A percentile compares a stretch with the other conserved stretches of the same genome.
These are phyloP conservation scores for Falcaria lacertinaria DNA, from an alignment of 2,888 invertebrate species.

Conservation along the genomic window DNA sequence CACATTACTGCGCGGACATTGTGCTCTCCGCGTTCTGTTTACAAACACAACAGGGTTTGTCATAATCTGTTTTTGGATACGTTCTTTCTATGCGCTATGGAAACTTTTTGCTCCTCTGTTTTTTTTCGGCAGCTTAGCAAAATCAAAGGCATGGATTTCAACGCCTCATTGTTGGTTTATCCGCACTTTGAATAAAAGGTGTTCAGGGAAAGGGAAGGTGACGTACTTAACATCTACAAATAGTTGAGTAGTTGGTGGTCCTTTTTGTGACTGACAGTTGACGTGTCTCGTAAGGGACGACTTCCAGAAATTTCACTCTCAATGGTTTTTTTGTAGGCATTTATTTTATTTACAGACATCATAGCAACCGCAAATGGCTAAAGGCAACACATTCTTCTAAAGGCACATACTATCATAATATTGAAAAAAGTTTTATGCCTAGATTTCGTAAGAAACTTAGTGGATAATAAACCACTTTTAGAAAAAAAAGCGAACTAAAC, in stretches of 20 bases:
- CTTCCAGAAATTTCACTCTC: conserved; percentile 58
- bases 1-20: conserved; percentile 65
- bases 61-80: conserved; percentile 75
- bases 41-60: conserved; percentile 79
- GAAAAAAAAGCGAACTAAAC: too few species aligned
- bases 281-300: conserved; percentile 47
- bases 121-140: conserved; percentile 47
- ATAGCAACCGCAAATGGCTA: conserved; percentile 28
- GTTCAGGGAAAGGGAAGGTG: conserved; percentile 68
- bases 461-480: too few species aligned
- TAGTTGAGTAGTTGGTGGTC: conserved; percentile 64
- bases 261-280: conserved; percentile 52
- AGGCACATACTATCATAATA: too few species aligned
- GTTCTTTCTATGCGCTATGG: conserved; percentile 67
- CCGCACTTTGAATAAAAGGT: conserved; percentile 50
- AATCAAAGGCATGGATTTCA: conserved; percentile 69
- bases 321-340: conserved; percentile 27
- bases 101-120: conserved; percentile 59
- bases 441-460: too few species aligned
- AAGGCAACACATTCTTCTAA: too few species aligned
- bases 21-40: conserved; percentile 59
- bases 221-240: conserved; percentile 49
- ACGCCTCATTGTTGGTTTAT: conserved; percentile 74
- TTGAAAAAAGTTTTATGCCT: too few species aligned
- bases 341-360: conserved; percentile 24